Percentiles rank a stretch among this genome's conserved stretches.
Evolutionary conservation across 2,113 vertebrate genomes (phyloP).

Genomic region (Lutjanus erythropterus): DNA sequence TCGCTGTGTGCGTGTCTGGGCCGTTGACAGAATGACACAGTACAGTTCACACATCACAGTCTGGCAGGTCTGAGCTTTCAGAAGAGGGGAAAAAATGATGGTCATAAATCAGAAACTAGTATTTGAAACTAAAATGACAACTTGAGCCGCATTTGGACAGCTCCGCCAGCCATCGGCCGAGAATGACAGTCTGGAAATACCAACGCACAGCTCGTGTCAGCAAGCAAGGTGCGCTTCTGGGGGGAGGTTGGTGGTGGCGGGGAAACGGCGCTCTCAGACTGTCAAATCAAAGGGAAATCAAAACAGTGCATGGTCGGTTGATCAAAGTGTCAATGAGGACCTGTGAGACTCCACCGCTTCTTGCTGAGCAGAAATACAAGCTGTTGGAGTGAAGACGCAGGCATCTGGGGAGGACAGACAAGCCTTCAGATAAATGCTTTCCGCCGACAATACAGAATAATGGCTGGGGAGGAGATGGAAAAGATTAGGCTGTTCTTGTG

Average conservation of each 20-base stretch:
- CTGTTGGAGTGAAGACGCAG: conserved; percentile 38
- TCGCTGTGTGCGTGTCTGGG: not conserved
- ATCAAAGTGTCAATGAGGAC: conserved; percentile 67
- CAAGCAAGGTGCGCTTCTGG: conserved; percentile 49
- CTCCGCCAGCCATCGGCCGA: conserved; percentile 23
- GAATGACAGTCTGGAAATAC: conserved; percentile 62
- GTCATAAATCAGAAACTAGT: conserved; percentile 64
- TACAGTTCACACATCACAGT: conserved; percentile 55
- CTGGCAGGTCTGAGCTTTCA: conserved; percentile 55
- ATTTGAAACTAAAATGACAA: conserved; percentile 62
- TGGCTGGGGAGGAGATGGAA: conserved; percentile 9
- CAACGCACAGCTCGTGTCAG: conserved; percentile 43
- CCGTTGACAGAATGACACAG: conserved; percentile 38
- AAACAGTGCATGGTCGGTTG: conserved; percentile 62
- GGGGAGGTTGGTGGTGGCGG: not conserved
- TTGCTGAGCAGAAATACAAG: conserved; percentile 51
- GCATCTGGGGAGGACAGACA: conserved; percentile 42
- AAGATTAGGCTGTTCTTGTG: conserved; percentile 5
- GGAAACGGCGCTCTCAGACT: conserved; percentile 27
- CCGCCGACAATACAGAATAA: conserved; percentile 12
- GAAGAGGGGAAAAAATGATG: conserved; percentile 16
- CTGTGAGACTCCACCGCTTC: conserved; percentile 36
- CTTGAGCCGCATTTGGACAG: conserved; percentile 48
- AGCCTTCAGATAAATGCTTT: conserved; percentile 34
- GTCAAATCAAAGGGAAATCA: conserved; percentile 74